phyloP scores from a whole-genome alignment of 2,888 invertebrate genomes.

The Gryllus longicercus region DNA sequence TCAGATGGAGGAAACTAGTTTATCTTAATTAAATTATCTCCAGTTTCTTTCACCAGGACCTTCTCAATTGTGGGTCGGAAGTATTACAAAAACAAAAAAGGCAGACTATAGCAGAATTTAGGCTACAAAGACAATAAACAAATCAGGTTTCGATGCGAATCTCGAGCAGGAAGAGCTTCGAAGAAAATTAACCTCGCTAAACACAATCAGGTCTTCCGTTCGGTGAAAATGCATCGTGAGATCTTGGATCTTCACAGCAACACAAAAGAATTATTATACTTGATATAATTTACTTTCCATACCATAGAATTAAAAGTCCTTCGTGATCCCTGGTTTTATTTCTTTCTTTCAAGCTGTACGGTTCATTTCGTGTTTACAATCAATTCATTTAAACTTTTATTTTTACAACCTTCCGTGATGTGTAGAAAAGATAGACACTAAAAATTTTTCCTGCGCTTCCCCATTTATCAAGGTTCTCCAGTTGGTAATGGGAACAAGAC shows the following conservation, averaged over 20 bases:
- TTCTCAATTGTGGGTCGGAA: not conserved
- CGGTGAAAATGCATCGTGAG: not conserved
- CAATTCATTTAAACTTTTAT: not conserved
- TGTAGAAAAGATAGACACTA: constrained; percentile 17
- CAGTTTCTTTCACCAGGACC: not conserved
- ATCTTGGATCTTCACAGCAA: not conserved
- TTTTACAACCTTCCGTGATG: not conserved
- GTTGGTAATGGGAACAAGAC: not conserved
- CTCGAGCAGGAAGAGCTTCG: not conserved
- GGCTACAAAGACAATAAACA: constrained; percentile 2
- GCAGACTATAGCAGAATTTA: not conserved
- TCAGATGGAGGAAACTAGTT: not conserved
- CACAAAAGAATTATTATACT: not conserved
- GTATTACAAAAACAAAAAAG: not conserved
- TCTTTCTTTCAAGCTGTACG: not conserved
- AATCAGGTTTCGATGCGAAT: constrained; percentile 7
- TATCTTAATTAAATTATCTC: not conserved
- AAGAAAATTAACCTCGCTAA: not conserved
- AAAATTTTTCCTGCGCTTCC: not conserved
- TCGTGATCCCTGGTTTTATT: not conserved
- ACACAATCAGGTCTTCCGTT: not conserved
- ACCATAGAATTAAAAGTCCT: not conserved
- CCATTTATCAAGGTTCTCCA: not conserved
- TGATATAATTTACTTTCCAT: constrained; percentile 2
- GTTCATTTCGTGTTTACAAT: constrained; percentile 10